Evolutionary conservation across 2,113 vertebrate species (phyloP), one percentile per base, ranked within the genome.

Genomic region (Boulengeromyrus knoepffleri): DNA sequence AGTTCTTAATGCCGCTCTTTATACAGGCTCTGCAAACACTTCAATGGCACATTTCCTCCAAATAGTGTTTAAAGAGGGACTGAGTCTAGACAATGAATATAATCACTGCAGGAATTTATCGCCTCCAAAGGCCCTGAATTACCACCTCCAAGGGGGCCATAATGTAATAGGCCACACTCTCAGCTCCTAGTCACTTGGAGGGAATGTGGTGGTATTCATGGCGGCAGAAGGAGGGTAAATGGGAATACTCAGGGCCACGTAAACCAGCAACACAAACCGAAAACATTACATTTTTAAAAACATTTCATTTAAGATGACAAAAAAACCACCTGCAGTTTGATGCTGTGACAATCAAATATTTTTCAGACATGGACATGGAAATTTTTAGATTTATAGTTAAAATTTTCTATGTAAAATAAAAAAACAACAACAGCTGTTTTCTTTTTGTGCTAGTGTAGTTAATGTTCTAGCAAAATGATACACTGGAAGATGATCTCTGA

Each of bases 81-180:
- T 17, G 49, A 70, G 66, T 15, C 5, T 24, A n/a, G 49, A 87
- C 1, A 45, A 89, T 77, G 31, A 13, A 89, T 27, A 80, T 83
- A 74, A 52, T 80, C 47, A 39, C 27, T 53, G 9, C 74, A 2
- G 47, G 88, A 89, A 83, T 52, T 47, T 89, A 31, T 80, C 66
- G 50, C 88, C 49, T 80, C 27, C 66, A 89, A 5, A 53, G n/a
- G 6, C 10, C 19, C 42, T 89, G 13, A 53, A 15, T 88, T 80
- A 46, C 46, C 58, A 45, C 84, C 66, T 49, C 62, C 45, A 50
- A 89, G 88, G 66, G 36, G 62, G 36, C n/a, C 7, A 31, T 88
- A 49, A 88, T 77, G 45, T 88, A 66, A 88, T 39, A 70, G 27
- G 66, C 66, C 66, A 89, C 88, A 77, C 21, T 77, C 36, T 39